phyloP scores from a whole-genome alignment of 1,140 invertebrate genomes.

The Drosophila athabasca region DNA sequence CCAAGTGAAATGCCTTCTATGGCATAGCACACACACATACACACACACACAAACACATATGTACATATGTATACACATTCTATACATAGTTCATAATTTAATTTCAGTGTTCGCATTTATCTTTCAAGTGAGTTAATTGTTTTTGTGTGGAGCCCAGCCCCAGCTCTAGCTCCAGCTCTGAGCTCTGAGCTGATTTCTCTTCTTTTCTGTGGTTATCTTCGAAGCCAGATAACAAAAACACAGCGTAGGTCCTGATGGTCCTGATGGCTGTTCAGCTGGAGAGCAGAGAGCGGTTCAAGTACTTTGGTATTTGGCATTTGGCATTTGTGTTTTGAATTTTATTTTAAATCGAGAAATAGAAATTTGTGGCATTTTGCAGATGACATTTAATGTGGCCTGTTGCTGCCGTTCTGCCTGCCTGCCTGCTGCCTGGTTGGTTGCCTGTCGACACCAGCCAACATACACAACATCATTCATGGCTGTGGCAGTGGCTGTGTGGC shows the following conservation, averaged over 20 bases:
- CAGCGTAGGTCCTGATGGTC: background rate
- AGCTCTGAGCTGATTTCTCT: background rate
- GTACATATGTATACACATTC: too few relatives aligned
- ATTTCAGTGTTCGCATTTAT: constrained; percentile 37
- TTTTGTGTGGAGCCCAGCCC: background rate
- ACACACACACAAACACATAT: too few relatives aligned
- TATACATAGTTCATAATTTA: constrained; percentile 22
- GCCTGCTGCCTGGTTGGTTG: background rate
- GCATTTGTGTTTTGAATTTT: constrained; percentile 22
- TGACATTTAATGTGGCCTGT: constrained; percentile 40
- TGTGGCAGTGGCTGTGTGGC: too few relatives aligned
- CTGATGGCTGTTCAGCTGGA: constrained; percentile 18
- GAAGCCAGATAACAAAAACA: background rate
- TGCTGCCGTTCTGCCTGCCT: background rate
- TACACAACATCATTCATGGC: constrained; percentile 15
- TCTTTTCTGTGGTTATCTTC: constrained; percentile 14
- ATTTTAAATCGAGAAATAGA: constrained; percentile 16
- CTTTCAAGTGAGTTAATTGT: constrained; percentile 37
- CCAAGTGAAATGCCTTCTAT: background rate
- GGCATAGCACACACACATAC: too few relatives aligned
- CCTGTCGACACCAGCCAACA: constrained; percentile 56
- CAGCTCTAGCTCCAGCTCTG: background rate
- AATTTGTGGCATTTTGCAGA: constrained; percentile 22
- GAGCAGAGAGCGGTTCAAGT: constrained; percentile 7
- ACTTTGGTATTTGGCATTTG: background rate